Conservation (phyloP, 2,797 vertebrate species). For the Erpetoichthys calabaricus region DNA sequence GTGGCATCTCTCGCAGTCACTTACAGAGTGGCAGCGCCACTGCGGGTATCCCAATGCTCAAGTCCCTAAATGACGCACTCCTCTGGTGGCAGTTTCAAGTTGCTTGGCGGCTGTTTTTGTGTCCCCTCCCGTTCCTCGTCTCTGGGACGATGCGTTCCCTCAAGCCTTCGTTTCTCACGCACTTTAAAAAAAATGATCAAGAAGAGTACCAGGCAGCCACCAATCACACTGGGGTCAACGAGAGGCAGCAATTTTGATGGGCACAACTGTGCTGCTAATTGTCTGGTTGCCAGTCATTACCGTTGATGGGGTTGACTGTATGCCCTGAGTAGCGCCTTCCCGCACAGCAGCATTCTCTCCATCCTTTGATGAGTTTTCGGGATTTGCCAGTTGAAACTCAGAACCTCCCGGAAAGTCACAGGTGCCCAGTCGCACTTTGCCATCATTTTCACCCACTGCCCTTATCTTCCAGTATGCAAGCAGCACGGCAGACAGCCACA, state of each 20-base stretch:
- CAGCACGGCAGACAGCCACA: no score
- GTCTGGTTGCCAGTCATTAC: no score
- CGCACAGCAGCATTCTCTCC: no score
- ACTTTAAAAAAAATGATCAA: conserved; percentile 54
- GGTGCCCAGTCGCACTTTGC: no score
- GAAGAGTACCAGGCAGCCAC: conserved; percentile 42
- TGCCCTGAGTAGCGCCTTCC: no score
- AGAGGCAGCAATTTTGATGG: conserved; percentile 45
- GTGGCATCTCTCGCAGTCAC: not conserved
- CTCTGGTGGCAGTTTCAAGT: conserved; percentile 75
- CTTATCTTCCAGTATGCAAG: no score
- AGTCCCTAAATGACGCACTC: conserved; percentile 70
- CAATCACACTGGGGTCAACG: conserved; percentile 62
- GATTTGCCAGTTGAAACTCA: no score
- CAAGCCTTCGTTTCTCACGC: conserved; percentile 75
- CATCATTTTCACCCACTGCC: no score
- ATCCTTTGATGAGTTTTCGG: no score
- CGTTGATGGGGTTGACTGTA: no score
- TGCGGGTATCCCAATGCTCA: not conserved
- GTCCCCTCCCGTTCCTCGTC: conserved; percentile 69
- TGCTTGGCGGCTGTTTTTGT: conserved; percentile 36
- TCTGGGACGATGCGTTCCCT: conserved; percentile 76
- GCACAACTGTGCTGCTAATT: conserved; percentile 9
- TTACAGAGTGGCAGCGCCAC: not conserved
- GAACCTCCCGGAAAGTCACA: no score